A percentile compares a stretch with the other conserved stretches of the same genome.
Conservation (phyloP, 2,113 vertebrate genomes). For the Oceanites oceanicus region DNA sequence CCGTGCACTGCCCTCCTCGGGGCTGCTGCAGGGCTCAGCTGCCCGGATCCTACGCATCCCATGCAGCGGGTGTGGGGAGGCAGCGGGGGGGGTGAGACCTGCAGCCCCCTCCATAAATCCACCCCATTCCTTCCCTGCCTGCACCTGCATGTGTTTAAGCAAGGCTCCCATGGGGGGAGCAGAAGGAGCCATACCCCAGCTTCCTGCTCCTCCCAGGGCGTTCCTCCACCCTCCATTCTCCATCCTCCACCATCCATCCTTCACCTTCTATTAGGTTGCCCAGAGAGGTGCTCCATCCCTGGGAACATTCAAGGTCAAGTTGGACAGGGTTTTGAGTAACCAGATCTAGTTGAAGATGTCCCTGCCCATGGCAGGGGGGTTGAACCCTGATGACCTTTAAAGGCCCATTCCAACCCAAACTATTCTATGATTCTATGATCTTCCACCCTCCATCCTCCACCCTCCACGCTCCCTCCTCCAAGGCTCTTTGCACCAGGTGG, state of each 20-base stretch:
- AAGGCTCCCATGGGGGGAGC: rapidly evolving
- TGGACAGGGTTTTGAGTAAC: neutral
- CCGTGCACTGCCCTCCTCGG: neutral
- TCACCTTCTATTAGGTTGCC: neutral
- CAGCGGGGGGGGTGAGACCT: rapidly evolving
- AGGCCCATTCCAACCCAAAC: neutral
- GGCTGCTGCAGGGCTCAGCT: neutral
- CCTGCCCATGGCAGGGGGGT: neutral
- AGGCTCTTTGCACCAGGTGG: neutral
- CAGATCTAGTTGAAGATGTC: neutral
- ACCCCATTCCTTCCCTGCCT: neutral
- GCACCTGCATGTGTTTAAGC: neutral
- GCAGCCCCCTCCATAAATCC: rapidly evolving
- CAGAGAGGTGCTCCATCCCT: neutral
- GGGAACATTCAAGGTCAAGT: neutral
- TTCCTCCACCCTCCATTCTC: neutral
- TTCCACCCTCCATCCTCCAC: neutral
- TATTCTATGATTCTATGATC: neutral
- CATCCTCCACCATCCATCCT: neutral
- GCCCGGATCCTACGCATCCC: rapidly evolving
- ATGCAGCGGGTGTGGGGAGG: neutral
- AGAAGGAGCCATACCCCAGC: neutral
- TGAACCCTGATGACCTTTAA: neutral
- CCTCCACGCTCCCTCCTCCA: neutral
- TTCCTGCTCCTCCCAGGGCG: neutral